Conservation (phyloP, 2,797 vertebrate species). For the Crax fasciolata region DNA sequence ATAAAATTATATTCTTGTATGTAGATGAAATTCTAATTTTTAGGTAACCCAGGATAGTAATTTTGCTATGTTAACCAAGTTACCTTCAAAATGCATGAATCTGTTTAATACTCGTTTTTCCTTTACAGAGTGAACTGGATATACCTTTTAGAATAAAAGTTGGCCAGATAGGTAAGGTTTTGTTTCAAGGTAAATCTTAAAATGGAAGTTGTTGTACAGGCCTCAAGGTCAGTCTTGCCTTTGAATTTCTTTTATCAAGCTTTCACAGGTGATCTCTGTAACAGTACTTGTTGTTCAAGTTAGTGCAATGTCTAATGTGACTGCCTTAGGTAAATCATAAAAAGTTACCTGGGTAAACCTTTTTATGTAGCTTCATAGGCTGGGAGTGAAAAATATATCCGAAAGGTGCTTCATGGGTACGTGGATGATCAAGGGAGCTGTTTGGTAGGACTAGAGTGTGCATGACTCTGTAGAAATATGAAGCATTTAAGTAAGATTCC, state of each 20-base stretch:
- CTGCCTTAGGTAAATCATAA: neutral
- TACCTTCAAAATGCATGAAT: neutral
- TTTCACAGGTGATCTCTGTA: neutral
- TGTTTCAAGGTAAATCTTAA: neutral
- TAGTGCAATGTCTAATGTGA: accelerated
- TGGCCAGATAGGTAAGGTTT: conserved; percentile 93
- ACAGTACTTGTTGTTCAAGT: neutral
- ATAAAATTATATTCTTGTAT: neutral
- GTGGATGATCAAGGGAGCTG: neutral
- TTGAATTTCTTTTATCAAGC: neutral
- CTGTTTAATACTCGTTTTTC: neutral
- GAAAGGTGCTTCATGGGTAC: neutral
- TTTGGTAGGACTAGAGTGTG: neutral
- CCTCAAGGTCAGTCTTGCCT: neutral
- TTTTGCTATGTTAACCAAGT: neutral
- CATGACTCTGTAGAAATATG: neutral
- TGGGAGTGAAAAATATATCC: neutral
- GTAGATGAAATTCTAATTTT: neutral
- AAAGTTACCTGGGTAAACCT: neutral
- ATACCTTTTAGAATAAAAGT: conserved; percentile 95
- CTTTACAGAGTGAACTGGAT: conserved; percentile 90
- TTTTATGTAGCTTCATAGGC: neutral
- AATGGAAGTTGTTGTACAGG: neutral
- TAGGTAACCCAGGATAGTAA: neutral
- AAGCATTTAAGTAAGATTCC: neutral